A percentile compares a stretch with the other conserved stretches of the same genome.
These are phyloP conservation scores for Urocitellus parryii DNA, from an alignment of 2,113 vertebrate species.

Conservation along the genomic window DNA sequence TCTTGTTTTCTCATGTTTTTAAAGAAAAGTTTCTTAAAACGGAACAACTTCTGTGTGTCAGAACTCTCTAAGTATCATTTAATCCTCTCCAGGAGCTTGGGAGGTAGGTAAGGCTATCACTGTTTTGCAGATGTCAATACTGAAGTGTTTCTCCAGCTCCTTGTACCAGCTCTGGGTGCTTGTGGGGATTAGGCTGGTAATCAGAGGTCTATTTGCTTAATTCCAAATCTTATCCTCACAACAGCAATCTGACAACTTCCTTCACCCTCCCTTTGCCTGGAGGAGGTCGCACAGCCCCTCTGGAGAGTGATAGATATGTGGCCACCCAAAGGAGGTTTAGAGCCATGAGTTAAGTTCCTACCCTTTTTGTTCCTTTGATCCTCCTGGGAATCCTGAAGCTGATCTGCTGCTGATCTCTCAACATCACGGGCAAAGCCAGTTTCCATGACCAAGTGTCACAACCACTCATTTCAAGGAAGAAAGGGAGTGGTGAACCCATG, in stretches of 20 bases:
- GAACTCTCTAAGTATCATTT: background rate
- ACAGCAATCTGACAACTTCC: background rate
- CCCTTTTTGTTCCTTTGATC: background rate
- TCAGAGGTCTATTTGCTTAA: background rate
- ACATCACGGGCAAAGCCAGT: background rate
- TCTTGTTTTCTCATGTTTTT: background rate
- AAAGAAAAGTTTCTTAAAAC: background rate
- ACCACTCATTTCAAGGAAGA: background rate
- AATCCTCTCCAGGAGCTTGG: background rate
- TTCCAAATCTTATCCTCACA: background rate
- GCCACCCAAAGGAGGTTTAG: background rate
- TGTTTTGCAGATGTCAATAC: background rate
- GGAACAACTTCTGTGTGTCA: background rate
- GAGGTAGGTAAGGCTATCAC: background rate
- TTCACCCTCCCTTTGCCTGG: background rate
- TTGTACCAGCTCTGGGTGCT: background rate
- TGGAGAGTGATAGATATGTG: background rate
- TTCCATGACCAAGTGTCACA: background rate
- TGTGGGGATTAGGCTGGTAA: background rate
- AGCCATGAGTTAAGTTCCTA: background rate
- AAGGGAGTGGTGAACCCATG: background rate
- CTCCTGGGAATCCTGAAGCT: too few relatives aligned
- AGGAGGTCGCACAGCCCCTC: background rate
- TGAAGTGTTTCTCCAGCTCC: background rate
- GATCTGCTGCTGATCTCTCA: background rate